Base-by-base conservation (phyloP, 2,797 vertebrate species). In the Schizopygopsis pylzovi region DNA sequence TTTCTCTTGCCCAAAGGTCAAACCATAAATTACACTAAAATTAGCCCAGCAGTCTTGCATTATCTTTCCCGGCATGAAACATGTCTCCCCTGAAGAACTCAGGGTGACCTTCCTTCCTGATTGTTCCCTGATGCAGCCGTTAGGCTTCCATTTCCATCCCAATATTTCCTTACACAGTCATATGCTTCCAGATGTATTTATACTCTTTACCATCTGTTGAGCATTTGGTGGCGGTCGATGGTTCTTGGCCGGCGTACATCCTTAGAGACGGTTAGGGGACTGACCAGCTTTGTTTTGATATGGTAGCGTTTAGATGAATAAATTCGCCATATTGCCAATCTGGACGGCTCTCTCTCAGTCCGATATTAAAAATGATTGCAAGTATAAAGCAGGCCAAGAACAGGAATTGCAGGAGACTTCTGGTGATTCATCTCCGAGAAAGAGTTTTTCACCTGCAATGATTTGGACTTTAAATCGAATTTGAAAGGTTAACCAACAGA, bases 11-110 rank as follows among this genome's bases (percentile, higher is more conserved):
- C 87, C 85, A 94, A 95, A 94, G 90, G 86, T 94, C 87, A 89
- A 89, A 70, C 87, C 78, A 92, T 93, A 93, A 90, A 92, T 94
- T 93, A 93, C 89, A 94, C 88, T 91, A 93, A 95, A 96, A 95
- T 96, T 94, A 95, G 92, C 93, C 92, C 93, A 94, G 88, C 90
- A 88, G 93, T 84, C 89, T 93, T 88, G 88, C 92, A 95, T 97
- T 95, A 96, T 94, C 93, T 94, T 93, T 87, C 94, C 49, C 92
- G 91, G 91, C 90, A 90, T 91, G 93, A 93, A 93, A 91, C 75
- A 73, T 93, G 92, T 89, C 85, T 90, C 86, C 93, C 89, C 90
- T 92, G 85, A 92, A 91, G 93, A 88, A 91, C 91, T 93, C 92
- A 92, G 91, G 88, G 88, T 96, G 94, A 96, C 93, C 93, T 95